phyloP scores from a whole-genome alignment of 2,113 vertebrate species.

The Numenius arquata region DNA sequence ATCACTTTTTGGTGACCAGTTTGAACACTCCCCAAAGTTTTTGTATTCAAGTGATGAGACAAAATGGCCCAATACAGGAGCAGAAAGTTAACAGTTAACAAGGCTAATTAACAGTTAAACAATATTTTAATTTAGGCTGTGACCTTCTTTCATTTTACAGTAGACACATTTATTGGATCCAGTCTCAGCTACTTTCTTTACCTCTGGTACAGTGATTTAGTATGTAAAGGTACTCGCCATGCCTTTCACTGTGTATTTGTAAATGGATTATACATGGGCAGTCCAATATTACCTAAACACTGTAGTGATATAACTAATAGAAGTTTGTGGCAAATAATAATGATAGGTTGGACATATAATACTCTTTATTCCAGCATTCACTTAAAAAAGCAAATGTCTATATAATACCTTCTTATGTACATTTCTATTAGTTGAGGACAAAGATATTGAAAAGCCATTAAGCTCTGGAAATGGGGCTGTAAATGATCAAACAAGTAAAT shows the following conservation, averaged over 20 bases:
- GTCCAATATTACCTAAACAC: neutral
- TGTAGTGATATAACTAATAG: neutral
- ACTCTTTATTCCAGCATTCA: neutral
- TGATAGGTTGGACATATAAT: neutral
- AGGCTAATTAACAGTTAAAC: neutral
- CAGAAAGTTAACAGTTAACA: neutral
- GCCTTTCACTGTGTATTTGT: neutral
- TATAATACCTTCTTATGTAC: neutral
- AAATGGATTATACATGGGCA: neutral
- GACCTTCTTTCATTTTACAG: neutral
- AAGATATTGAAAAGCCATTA: conserved; percentile 32
- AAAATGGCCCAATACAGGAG: neutral
- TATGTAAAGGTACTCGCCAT: fast-evolving
- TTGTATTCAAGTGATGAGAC: neutral
- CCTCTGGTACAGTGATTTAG: neutral
- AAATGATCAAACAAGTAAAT: neutral
- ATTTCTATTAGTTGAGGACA: neutral
- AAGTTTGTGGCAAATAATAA: neutral
- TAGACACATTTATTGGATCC: neutral
- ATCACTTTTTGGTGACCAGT: neutral
- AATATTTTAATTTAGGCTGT: neutral
- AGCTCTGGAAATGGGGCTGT: neutral
- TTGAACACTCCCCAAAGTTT: neutral
- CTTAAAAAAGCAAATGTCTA: neutral
- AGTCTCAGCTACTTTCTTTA: neutral